These are phyloP conservation scores for Drepanosiphum platanoidis DNA, from an alignment of 2,888 invertebrate species.

Conservation along the genomic window DNA sequence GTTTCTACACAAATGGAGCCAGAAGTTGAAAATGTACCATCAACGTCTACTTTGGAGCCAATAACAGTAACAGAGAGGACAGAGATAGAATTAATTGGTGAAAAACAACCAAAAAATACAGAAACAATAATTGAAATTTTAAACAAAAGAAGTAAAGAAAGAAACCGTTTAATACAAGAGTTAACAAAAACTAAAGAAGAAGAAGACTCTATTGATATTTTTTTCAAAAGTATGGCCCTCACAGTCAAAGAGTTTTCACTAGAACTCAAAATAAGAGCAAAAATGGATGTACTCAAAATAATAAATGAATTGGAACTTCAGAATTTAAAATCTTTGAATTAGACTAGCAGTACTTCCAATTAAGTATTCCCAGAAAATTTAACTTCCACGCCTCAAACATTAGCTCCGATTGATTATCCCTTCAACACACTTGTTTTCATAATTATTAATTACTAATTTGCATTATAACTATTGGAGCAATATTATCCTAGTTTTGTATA, in stretches of 20 bases:
- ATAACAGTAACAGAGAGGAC: background rate
- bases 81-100: background rate
- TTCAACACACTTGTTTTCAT: background rate
- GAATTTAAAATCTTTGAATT: background rate
- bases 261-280: background rate
- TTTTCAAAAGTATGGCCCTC: background rate
- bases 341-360: background rate
- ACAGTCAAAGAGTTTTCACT: background rate
- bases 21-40: background rate
- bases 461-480: background rate
- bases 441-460: conserved; percentile 1
- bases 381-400: background rate
- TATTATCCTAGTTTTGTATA: background rate
- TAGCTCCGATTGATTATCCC: background rate
- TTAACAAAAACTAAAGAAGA: background rate
- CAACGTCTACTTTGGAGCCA: background rate
- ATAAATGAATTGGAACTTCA: background rate
- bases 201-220: background rate
- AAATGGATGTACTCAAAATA: conserved; percentile 7
- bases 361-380: background rate
- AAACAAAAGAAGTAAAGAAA: background rate
- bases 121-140: background rate
- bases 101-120: background rate
- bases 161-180: conserved; percentile 1
- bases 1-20: background rate